Percentiles rank a stretch among this genome's conserved stretches.
Conservation (phyloP, 2,113 vertebrate genomes). For the Pontoporia blainvillei region DNA sequence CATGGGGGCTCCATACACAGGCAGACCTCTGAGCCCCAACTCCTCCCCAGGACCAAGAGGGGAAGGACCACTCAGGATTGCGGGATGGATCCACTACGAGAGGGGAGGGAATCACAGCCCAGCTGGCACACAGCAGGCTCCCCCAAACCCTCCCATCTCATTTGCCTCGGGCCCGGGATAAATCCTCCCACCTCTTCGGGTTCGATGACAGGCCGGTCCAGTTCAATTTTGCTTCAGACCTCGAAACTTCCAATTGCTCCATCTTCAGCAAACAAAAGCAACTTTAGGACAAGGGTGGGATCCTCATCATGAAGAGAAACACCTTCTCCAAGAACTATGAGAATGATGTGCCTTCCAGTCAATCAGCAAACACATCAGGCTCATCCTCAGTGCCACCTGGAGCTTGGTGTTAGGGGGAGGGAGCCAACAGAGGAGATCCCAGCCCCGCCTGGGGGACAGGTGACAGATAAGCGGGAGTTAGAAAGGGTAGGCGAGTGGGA, state of each 20-base stretch:
- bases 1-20: not conserved
- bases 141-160: not conserved
- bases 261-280: constrained; percentile 48
- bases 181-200: constrained; percentile 64
- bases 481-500: not conserved
- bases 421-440: not conserved
- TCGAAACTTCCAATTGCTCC: constrained; percentile 45
- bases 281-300: not conserved
- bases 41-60: not conserved
- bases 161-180: not conserved
- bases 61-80: not conserved
- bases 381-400: not conserved
- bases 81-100: not conserved
- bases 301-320: not conserved
- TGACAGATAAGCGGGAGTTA: no score
- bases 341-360: not conserved
- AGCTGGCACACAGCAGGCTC: not conserved
- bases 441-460: not conserved
- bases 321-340: not conserved
- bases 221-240: constrained; percentile 56
- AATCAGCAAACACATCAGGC: not conserved
- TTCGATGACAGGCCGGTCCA: constrained; percentile 56
- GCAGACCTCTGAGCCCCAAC: not conserved
- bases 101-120: not conserved
- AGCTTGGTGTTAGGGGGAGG: not conserved